These are phyloP conservation scores for Ammodytes marinus DNA, from an alignment of 2,113 vertebrate species.

Conservation along the genomic window DNA sequence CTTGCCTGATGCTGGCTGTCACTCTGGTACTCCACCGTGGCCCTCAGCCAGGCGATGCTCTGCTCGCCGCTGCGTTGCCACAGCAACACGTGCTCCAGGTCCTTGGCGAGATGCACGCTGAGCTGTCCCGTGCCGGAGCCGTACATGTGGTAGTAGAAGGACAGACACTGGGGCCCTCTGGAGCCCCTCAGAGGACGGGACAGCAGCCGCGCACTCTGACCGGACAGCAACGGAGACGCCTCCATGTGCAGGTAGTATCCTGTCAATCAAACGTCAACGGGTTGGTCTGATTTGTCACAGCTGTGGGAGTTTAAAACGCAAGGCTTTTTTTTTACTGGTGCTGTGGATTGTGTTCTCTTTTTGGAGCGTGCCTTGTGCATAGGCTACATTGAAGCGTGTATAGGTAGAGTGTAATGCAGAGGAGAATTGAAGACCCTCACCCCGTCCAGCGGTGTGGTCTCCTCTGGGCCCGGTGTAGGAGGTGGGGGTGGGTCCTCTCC, in stretches of 20 bases:
- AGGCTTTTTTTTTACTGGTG: too few relatives aligned
- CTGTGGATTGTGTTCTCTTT: neutral
- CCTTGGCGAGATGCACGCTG: conserved; percentile 85
- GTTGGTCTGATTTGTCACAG: neutral
- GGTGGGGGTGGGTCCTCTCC: conserved; percentile 92
- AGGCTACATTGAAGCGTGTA: too few relatives aligned
- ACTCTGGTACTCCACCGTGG: conserved; percentile 88
- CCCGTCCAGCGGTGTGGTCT: conserved; percentile 95
- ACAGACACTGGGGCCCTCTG: conserved; percentile 89
- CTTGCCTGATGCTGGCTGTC: conserved; percentile 89
- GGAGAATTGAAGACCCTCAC: conserved; percentile 81
- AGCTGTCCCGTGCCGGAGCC: conserved; percentile 92
- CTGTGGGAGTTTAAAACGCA: neutral
- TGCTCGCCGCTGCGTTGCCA: conserved; percentile 92
- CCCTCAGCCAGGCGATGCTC: conserved; percentile 92
- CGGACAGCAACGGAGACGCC: conserved; percentile 91
- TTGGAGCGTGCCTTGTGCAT: too few relatives aligned
- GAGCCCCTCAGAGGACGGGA: conserved; percentile 87
- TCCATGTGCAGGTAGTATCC: conserved; percentile 96
- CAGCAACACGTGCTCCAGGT: conserved; percentile 81
- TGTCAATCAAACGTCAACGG: conserved; percentile 60
- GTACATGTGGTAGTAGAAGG: conserved; percentile 96
- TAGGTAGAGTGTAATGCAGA: neutral
- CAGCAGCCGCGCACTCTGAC: conserved; percentile 87
- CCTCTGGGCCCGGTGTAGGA: conserved; percentile 94